Evolutionary conservation across 2,113 vertebrate species (phyloP), one percentile per base, ranked within the genome.

Genomic region (Heptranchias perlo): DNA sequence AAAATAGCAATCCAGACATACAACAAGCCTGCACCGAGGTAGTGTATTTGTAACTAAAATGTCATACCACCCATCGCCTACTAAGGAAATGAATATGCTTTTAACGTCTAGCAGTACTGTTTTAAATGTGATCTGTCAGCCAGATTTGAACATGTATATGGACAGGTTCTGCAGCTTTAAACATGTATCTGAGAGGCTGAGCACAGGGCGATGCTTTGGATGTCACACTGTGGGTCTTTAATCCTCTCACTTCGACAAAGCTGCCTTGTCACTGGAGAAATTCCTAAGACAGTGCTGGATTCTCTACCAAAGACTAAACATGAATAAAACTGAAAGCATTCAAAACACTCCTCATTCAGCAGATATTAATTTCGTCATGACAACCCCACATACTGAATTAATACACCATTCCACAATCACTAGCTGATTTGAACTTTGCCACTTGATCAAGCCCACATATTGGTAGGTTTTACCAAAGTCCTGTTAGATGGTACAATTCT

Each of bases 341-440:
- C 94, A 97, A 97, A 97, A 96, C 92, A 96, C 96, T 82, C 96
- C 96, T 98, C 97, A 97, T 97, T 98, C 98, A 97, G 96, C 97
- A 98, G 96, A 97, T 98, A 97, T 97, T 98, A 97, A 98, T 98
- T 98, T 97, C 96, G 97, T 97, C 58, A 47, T 28, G 62, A 47
- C 61, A 93, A 93, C 35, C 35, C 62, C 92, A 94, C 62, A 94
- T 28, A 47, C 92, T 65, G 61, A 39, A 47, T 47, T 82, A 61
- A 91, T 35, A 91, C 49, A 91, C 4, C 39, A 65, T 8, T 94
- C 61, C n/a, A 67, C 92, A 94, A 44, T 94, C 62, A 25, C 92
- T 65, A 21, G n/a, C 18, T 44, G n/a, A 39, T 25, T 64, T 65
- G 61, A 93, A 64, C 61, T 16, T 23, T 91, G 87, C 87, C 86